Base-by-base conservation (phyloP, 2,888 invertebrate species). In the Ormia ochracea region DNA sequence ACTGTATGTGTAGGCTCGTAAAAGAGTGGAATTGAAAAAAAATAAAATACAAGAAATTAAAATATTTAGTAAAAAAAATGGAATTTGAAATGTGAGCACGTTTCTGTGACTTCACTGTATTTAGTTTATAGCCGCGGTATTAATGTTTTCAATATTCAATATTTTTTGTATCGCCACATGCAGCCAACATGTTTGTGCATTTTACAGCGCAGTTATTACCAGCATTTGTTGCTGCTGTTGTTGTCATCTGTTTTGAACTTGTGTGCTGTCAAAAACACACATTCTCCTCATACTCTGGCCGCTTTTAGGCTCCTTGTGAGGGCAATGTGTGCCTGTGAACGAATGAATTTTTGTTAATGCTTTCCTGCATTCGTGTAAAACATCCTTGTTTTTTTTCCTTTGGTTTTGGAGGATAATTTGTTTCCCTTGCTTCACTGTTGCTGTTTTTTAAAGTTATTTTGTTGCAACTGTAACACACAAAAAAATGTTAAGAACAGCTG, bases 161-260 rank as follows among this genome's bases (percentile, higher is more conserved):
- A 63, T 38, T 69, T 45, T 10, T n/a, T 14, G 21, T 38, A 61
- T 7, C 14, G 21, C 38, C 50, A 50, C 58, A 48, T n/a, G n/a
- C n/a, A 45, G 14, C 14, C 23, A 26, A 26, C 19, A 28, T 68
- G 68, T 59, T 54, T 68, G 41, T 61, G 52, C 19, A 45, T 43
- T 70, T 72, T 58, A 72, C 73, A 59, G 56, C 63, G 74, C 31
- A 56, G 66, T 73, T 45, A 28, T 33, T 65, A 36, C 36, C 17
- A 36, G 31, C 10, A 9, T 17, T n/a, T 54, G 26, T 36, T 61
- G 31, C 10, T 63, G 56, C 5, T 66, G 58, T 19, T 72, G 59
- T 61, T 45, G 81, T 81, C 78, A 76, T 81, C 78, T 81, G 81
- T 78, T 78, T 81, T 78, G 69, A 81, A 81, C 72, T 78, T 81